Evolutionary conservation across 2,888 invertebrate species (phyloP), one percentile per base, ranked within the genome.

Genomic region (Anodontia alba): DNA sequence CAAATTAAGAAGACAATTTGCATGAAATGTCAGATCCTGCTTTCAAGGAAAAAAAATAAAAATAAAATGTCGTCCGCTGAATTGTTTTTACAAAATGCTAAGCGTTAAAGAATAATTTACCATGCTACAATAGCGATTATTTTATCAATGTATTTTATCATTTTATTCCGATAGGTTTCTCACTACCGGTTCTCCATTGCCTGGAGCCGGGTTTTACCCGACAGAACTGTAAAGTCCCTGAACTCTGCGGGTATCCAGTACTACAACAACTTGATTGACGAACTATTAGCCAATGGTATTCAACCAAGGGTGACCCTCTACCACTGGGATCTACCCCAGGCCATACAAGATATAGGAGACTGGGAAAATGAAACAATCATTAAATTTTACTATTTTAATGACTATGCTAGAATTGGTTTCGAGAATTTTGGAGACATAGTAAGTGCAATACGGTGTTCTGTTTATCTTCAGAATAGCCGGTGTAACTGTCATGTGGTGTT

Each of bases 141-240:
- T n/a, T n/a, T n/a, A n/a, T n/a, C n/a, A n/a, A n/a, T n/a, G n/a
- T n/a, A n/a, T n/a, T n/a, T n/a, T n/a, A n/a, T n/a, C n/a, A n/a
- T n/a, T n/a, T n/a, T n/a, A n/a, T n/a, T n/a, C n/a, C 70, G 70
- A 0, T 81, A 91, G 91, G 90, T 91, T 8, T 84, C 82, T 12
- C 90, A 92, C 74, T 94, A 94, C 85, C 93, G 95, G 43, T 95
- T 95, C 86, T 95, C 95, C 1, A 90, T 95, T 49, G 96, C 97
- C 0, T 98, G 97, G 97, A 94, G 96, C 0, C 95, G 97, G 71
- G 95, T 98, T 67, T 94, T 97, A 84, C 97, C 97, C 0, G 96
- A 95, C 17, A 97, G 93, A n/a, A 91, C 91, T 0, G 42, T 80
- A 12, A 76, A 73, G 0, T 86, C 84, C 0, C 69, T 97, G 29